phyloP scores from a whole-genome alignment of 2,113 vertebrate species.

The Ptilonorhynchus violaceus region DNA sequence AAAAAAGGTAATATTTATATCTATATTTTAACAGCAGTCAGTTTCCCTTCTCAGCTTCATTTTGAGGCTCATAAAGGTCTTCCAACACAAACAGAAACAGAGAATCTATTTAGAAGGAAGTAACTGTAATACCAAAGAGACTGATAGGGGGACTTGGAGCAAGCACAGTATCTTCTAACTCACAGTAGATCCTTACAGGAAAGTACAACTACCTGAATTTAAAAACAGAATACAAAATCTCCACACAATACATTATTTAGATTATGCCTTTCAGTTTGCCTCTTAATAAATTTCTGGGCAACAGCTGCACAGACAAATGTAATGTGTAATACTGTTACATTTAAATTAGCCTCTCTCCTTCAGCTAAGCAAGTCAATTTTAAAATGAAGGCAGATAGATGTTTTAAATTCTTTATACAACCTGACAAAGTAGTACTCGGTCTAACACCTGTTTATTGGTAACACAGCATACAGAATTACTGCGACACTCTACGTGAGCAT shows the following conservation, averaged over 20 bases:
- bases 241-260: neutral
- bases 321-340: neutral
- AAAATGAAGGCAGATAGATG: neutral
- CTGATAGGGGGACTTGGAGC: neutral
- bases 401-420: neutral
- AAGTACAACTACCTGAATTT: neutral
- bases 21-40: neutral
- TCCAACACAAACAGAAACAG: neutral
- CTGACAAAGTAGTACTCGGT: neutral
- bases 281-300: neutral
- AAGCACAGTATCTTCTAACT: neutral
- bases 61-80: neutral
- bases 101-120: neutral
- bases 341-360: neutral
- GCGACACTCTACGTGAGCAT: neutral
- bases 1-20: neutral
- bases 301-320: neutral
- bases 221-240: neutral
- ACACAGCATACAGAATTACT: neutral
- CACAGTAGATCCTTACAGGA: neutral
- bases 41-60: neutral
- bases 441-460: neutral
- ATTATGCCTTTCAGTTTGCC: neutral
- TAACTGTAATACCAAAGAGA: constrained; percentile 16
- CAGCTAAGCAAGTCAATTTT: neutral